phyloP scores from a whole-genome alignment of 2,797 vertebrate genomes.

The Meriones psammophilus region DNA sequence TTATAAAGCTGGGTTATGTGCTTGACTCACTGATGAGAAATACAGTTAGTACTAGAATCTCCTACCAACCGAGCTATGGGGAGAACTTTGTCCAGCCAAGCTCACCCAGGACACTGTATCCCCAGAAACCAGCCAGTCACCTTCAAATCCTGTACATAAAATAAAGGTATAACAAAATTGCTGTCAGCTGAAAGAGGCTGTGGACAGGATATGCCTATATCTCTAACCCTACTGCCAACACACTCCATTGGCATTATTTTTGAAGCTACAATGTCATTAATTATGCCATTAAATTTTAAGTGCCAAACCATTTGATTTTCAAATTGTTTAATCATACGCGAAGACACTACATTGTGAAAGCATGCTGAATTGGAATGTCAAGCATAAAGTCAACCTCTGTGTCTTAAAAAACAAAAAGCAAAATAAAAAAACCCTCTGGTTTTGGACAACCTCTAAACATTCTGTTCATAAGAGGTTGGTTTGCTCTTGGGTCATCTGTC shows the following conservation, averaged over 20 bases:
- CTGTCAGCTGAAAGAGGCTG: not conserved
- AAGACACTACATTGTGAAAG: not conserved
- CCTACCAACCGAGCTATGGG: not conserved
- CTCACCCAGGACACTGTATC: not conserved
- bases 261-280: not conserved
- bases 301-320: not conserved
- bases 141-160: not conserved
- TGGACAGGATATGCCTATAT: not conserved
- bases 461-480: not conserved
- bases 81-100: not conserved
- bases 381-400: not conserved
- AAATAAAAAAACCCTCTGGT: not conserved
- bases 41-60: not conserved
- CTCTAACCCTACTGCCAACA: not conserved
- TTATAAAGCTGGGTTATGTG: not conserved
- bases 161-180: not conserved
- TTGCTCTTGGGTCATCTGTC: not conserved
- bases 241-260: not conserved
- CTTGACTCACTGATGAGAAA: not conserved
- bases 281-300: slow-evolving; percentile 8
- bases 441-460: not conserved
- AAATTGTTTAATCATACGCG: not conserved
- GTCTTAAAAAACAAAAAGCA: not conserved
- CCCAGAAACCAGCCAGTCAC: not conserved
- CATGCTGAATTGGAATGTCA: not conserved